Evolutionary conservation across 2,797 vertebrate species (phyloP), one percentile per base, ranked within the genome.

Genomic region (Uromys caudimaculatus): DNA sequence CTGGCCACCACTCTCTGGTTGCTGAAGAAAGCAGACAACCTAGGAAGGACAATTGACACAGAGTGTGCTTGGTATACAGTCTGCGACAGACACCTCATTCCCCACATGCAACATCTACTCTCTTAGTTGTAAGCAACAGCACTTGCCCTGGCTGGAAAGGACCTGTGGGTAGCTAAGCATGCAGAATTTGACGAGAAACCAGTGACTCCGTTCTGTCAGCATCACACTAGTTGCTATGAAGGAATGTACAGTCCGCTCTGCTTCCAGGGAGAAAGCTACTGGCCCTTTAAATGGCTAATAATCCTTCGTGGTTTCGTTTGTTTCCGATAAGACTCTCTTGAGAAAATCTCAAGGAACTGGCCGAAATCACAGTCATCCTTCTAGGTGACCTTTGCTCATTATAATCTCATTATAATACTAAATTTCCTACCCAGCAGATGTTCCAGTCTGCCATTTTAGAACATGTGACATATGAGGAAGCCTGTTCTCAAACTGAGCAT

Each of bases 101-200:
- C 75, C 77, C 50, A 19, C 12, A 0, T 0, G 0, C 0, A 35
- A 27, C n/a, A 35, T 14, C 60, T n/a, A 41, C 54, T 35, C 41
- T 29, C 78, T 62, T 5, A n/a, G 35, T 1, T 56, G 27, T 78
- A 50, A 64, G 62, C 71, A 79, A 67, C n/a, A 87, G 91, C 64
- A 84, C 56, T 13, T 8, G 10, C 32, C 88, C 62, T 71, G 67
- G 58, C 32, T 60, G n/a, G 17, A 0, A 11, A 54, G 19, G 54
- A n/a, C 17, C 73, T n/a, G 16, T 23, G 50, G 62, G 24, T 1
- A 60, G 24, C 12, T 90, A 76, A 44, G 27, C 6, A 35, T 58
- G 17, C 23, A 47, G 77, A 67, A 75, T 71, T 6, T 12, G 50
- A 11, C 4, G 21, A 50, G 64, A 41, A 64, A 7, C 23, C 54